Percentiles rank a stretch among this genome's conserved stretches.
These are phyloP conservation scores for Ganaspis brasiliensis DNA, from an alignment of 2,888 invertebrate species.

Conservation along the genomic window DNA sequence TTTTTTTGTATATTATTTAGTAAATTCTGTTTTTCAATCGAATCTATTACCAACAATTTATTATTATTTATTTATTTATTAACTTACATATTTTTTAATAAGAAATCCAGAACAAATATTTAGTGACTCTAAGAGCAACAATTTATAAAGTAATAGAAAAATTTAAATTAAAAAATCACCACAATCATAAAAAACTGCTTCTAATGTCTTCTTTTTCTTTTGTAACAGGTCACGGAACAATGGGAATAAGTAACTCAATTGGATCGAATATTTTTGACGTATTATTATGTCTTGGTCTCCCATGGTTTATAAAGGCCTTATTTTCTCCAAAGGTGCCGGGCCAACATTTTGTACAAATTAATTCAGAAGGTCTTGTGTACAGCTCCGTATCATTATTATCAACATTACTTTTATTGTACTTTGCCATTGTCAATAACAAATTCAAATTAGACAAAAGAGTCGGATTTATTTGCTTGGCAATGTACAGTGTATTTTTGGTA, in stretches of 20 bases:
- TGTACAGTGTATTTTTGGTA: constrained; percentile 86
- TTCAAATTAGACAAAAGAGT: constrained; percentile 87
- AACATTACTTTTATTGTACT: constrained; percentile 87
- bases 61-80: too few relatives aligned
- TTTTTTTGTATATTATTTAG: too few relatives aligned
- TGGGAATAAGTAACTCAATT: constrained; percentile 91
- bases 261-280: constrained; percentile 93
- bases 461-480: constrained; percentile 85
- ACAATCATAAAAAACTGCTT: neutral
- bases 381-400: constrained; percentile 88
- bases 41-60: too few relatives aligned
- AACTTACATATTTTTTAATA: too few relatives aligned
- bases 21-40: too few relatives aligned
- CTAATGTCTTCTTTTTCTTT: constrained; percentile 2
- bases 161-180: too few relatives aligned
- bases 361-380: constrained; percentile 89
- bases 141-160: too few relatives aligned
- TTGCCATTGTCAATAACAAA: constrained; percentile 85
- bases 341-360: constrained; percentile 85
- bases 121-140: too few relatives aligned
- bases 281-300: constrained; percentile 88
- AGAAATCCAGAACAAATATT: too few relatives aligned
- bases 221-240: constrained; percentile 85
- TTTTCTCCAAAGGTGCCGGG: constrained; percentile 84
- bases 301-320: constrained; percentile 88